Evolutionary conservation across 1,140 invertebrate species (phyloP).

Genomic region (Cydia amplana): DNA sequence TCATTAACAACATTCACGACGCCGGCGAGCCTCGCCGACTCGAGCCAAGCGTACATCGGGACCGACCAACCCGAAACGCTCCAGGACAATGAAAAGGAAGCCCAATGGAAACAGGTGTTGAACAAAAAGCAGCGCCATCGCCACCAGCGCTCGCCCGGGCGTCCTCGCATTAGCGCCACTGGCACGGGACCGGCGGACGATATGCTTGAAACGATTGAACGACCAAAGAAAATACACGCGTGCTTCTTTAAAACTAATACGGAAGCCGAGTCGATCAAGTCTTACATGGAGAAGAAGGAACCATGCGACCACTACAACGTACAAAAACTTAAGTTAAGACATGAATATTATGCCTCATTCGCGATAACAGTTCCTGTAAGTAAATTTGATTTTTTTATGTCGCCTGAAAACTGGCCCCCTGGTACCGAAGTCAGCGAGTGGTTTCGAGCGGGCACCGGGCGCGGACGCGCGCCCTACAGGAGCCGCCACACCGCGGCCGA

Average conservation of each 20-base stretch:
- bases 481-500: neutral
- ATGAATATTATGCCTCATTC: neutral
- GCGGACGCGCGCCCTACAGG: neutral
- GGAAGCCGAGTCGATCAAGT: neutral
- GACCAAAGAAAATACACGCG: neutral
- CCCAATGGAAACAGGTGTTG: too few species aligned
- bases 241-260: neutral
- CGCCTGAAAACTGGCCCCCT: neutral
- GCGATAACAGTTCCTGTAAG: constrained; percentile 1
- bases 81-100: too few species aligned
- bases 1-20: too few species aligned
- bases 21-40: too few species aligned
- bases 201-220: neutral
- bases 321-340: neutral
- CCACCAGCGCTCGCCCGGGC: too few species aligned
- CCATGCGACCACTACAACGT: neutral
- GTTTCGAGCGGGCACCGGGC: neutral
- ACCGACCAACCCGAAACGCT: too few species aligned
- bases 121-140: too few species aligned
- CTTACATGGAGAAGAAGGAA: neutral
- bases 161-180: neutral
- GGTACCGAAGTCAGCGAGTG: neutral
- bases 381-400: neutral
- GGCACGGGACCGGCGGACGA: neutral
- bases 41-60: too few species aligned